Percentiles rank a stretch among this genome's conserved stretches.
Conservation (phyloP, 1,140 invertebrate genomes). For the Diachasma alloeum region DNA sequence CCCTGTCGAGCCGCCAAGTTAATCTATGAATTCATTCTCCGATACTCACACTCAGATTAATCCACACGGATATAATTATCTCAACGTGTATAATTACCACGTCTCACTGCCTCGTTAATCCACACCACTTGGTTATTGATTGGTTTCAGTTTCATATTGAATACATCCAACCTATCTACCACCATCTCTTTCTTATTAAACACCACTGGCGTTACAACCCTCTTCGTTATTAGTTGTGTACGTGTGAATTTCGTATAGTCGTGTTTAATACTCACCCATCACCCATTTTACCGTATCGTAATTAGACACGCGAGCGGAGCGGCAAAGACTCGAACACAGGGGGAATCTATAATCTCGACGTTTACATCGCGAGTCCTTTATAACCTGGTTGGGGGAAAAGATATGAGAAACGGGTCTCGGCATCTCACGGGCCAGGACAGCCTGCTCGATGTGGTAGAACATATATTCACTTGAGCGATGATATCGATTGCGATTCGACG, state of each 20-base stretch:
- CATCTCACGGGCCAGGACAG: not conserved
- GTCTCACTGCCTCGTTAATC: conserved; percentile 36
- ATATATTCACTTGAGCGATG: not conserved
- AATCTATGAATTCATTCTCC: conserved; percentile 41
- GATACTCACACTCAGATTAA: not conserved
- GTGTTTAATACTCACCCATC: not conserved
- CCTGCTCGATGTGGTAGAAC: not conserved
- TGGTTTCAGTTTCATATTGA: conserved; percentile 15
- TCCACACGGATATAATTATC: conserved; percentile 29
- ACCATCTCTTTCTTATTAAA: not conserved
- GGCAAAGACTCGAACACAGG: not conserved
- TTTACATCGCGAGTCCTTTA: not conserved
- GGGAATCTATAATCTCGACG: not conserved
- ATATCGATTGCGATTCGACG: not conserved
- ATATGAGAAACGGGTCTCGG: not conserved
- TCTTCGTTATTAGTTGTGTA: not conserved
- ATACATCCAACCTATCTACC: not conserved
- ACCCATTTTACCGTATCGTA: not conserved
- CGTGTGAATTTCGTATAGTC: not conserved
- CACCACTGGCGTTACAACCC: not conserved
- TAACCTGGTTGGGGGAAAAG: not conserved
- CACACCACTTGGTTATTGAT: conserved; percentile 38
- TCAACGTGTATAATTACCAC: conserved; percentile 34
- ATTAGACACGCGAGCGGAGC: not conserved
- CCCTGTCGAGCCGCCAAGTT: conserved; percentile 31